Conservation (phyloP, 2,113 vertebrate genomes). For the Myodes glareolus region DNA sequence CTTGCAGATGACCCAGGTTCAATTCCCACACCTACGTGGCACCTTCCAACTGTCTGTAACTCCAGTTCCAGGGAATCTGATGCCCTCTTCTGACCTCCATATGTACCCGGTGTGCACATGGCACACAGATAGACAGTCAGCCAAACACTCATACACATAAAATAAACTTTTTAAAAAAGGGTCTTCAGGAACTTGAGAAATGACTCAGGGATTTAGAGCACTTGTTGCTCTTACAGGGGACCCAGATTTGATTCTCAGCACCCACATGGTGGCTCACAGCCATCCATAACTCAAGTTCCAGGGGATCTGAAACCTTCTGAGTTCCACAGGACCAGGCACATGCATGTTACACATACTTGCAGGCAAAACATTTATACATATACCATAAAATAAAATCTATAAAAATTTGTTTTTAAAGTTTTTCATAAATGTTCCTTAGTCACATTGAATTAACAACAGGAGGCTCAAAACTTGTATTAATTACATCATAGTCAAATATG, state of each 20-base stretch:
- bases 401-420: neutral
- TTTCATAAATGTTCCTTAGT: neutral
- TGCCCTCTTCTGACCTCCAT: neutral
- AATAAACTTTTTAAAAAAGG: neutral
- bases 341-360: neutral
- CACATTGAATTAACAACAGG: neutral
- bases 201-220: neutral
- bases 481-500: conserved; percentile 39
- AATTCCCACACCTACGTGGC: neutral
- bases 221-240: neutral
- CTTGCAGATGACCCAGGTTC: neutral
- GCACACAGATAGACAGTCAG: neutral
- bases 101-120: neutral
- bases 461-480: conserved; percentile 57
- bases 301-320: neutral
- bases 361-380: neutral
- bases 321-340: neutral
- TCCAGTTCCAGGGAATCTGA: neutral
- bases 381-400: neutral
- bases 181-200: neutral
- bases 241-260: too few species aligned
- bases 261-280: neutral
- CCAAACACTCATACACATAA: neutral
- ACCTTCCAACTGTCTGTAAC: neutral
- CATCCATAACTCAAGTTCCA: neutral